A percentile compares a stretch with the other conserved stretches of the same genome.
These are phyloP conservation scores for Epinephelus lanceolatus DNA, from an alignment of 2,113 vertebrate species.

Conservation along the genomic window DNA sequence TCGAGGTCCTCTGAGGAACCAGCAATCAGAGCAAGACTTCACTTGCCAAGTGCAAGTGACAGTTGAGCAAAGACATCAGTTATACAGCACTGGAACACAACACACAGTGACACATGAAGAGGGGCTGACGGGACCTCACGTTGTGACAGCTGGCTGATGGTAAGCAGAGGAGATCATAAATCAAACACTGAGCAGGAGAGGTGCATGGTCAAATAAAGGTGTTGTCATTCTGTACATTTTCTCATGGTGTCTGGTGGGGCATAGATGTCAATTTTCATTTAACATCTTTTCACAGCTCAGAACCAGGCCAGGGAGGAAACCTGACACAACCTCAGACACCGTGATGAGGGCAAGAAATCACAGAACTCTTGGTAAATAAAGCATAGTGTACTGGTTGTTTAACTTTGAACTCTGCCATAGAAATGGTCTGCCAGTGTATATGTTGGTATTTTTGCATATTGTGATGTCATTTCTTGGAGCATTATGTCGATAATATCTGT, in stretches of 20 bases:
- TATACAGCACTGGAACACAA: conserved; percentile 1
- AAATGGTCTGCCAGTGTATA: no score
- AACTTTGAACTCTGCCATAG: no score
- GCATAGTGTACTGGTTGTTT: no score
- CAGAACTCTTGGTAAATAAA: no score
- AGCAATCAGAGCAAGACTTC: conserved; percentile 1
- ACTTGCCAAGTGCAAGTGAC: conserved; percentile 21
- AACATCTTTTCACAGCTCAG: neutral
- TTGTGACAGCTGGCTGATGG: conserved; percentile 8
- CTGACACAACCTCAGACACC: neutral
- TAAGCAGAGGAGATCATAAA: conserved; percentile 26
- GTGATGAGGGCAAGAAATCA: neutral
- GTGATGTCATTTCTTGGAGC: no score
- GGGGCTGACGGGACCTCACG: conserved; percentile 9
- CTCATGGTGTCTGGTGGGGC: neutral
- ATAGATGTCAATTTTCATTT: neutral
- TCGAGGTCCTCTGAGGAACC: neutral
- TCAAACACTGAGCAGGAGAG: neutral
- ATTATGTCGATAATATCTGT: no score
- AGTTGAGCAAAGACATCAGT: neutral
- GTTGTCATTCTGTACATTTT: neutral
- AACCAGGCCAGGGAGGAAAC: neutral
- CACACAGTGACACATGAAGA: neutral
- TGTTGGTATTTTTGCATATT: no score
- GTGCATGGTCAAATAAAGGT: neutral